Percentiles rank a stretch among this genome's conserved stretches.
These are phyloP conservation scores for Scleropages formosus DNA, from an alignment of 2,797 vertebrate genomes.

Conservation along the genomic window DNA sequence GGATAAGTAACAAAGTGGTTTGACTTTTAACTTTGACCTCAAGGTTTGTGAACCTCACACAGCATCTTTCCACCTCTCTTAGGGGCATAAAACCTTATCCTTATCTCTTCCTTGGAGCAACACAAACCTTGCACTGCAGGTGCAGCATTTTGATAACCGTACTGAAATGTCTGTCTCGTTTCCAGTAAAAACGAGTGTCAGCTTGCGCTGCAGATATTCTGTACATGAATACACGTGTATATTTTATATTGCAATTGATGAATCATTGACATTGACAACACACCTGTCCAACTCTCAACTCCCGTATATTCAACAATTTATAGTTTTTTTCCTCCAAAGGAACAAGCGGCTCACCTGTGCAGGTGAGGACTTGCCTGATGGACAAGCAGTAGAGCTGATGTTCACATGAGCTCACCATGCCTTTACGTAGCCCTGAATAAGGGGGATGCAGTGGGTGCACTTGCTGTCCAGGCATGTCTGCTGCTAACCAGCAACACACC, in stretches of 20 bases:
- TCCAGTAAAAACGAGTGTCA: not conserved
- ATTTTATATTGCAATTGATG: conserved; percentile 23
- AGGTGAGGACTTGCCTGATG: conserved; percentile 52
- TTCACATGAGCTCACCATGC: conserved; percentile 45
- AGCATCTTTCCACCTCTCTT: not conserved
- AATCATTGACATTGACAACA: not conserved
- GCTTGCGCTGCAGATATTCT: not conserved
- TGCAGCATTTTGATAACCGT: not conserved
- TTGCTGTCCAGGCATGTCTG: conserved; percentile 31
- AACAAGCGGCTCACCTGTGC: conserved; percentile 44
- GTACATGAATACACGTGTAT: conserved; percentile 34
- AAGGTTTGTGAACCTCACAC: not conserved
- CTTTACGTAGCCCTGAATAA: not conserved
- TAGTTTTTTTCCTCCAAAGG: conserved; percentile 32
- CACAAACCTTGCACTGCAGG: not conserved
- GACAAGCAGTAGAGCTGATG: conserved; percentile 35
- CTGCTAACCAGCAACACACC: not conserved
- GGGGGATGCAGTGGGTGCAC: conserved; percentile 22
- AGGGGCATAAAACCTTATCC: not conserved
- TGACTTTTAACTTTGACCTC: not conserved
- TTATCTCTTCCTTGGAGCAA: not conserved
- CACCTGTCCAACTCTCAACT: not conserved
- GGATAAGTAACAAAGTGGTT: not conserved
- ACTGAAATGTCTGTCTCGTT: not conserved
- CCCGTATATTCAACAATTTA: conserved; percentile 7